Evolutionary conservation across 2,888 invertebrate genomes (phyloP).

Genomic region (Craniophora ligustri): DNA sequence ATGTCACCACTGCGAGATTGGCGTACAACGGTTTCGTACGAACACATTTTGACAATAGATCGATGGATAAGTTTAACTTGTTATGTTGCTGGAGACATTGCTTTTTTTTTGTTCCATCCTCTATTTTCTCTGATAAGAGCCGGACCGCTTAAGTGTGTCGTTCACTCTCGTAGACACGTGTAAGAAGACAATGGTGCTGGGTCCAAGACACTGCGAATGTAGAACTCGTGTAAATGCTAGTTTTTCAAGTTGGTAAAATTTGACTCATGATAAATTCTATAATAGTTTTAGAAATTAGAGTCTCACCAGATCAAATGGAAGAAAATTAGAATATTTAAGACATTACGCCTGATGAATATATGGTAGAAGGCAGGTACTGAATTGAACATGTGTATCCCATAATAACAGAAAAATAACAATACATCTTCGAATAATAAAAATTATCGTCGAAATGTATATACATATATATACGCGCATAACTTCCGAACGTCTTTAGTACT

Average conservation of each 20-base stretch:
- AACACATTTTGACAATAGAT: slow-evolving; percentile 52
- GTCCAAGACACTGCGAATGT: slow-evolving; percentile 4
- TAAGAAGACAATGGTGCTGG: slow-evolving; percentile 5
- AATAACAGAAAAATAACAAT: too few species aligned
- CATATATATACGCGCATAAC: too few species aligned
- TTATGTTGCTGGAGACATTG: slow-evolving; percentile 18
- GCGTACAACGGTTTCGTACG: slow-evolving; percentile 34
- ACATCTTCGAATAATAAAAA: too few species aligned
- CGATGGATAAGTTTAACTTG: slow-evolving; percentile 35
- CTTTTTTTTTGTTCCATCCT: not conserved
- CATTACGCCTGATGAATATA: too few species aligned
- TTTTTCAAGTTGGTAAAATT: too few species aligned
- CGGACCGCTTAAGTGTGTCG: slow-evolving; percentile 5
- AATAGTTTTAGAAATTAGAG: not conserved
- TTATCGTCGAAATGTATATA: too few species aligned
- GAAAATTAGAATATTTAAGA: too few species aligned
- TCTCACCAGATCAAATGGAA: not conserved
- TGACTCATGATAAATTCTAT: too few species aligned
- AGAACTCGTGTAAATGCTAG: not conserved
- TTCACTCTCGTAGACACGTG: slow-evolving; percentile 13
- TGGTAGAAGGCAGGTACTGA: too few species aligned
- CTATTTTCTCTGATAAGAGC: not conserved
- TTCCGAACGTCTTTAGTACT: too few species aligned
- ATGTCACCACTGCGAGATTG: slow-evolving; percentile 74
- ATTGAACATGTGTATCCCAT: too few species aligned